A percentile compares a stretch with the other conserved stretches of the same genome.
Evolutionary conservation across 1,140 invertebrate genomes (phyloP).

Genomic region (Microplitis mediator): DNA sequence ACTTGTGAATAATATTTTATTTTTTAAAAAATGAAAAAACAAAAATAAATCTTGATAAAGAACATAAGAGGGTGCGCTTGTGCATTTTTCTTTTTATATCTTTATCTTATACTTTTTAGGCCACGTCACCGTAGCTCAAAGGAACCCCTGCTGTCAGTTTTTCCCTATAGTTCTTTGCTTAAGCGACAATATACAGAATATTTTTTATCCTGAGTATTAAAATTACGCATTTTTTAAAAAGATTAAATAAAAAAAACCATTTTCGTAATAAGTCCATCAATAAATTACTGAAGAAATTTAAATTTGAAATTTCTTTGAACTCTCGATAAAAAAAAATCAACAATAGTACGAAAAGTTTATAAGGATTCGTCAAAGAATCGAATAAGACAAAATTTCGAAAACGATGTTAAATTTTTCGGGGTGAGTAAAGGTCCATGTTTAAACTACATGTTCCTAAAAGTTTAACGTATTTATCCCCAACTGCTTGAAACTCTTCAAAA

Average conservation of each 20-base stretch:
- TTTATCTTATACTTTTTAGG: constrained; percentile 2
- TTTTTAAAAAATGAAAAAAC: background rate
- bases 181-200: background rate
- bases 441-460: constrained; percentile 23
- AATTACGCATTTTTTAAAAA: too few species aligned
- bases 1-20: background rate
- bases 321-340: too few species aligned
- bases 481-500: constrained; percentile 4
- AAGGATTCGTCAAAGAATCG: background rate
- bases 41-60: constrained; percentile 29
- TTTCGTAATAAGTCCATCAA: background rate
- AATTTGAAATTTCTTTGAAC: background rate
- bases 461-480: constrained; percentile 30
- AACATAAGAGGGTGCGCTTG: constrained; percentile 1
- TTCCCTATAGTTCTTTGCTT: background rate
- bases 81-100: background rate
- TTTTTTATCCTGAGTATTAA: too few species aligned
- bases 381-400: constrained; percentile 16
- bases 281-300: too few species aligned
- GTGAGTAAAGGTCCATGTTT: constrained; percentile 31
- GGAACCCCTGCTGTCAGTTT: background rate
- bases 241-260: background rate
- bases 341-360: background rate
- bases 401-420: constrained; percentile 33
- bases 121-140: background rate